Evolutionary conservation across 2,113 vertebrate species (phyloP), one percentile per base, ranked within the genome.

Genomic region (Nyctibius bracteatus): DNA sequence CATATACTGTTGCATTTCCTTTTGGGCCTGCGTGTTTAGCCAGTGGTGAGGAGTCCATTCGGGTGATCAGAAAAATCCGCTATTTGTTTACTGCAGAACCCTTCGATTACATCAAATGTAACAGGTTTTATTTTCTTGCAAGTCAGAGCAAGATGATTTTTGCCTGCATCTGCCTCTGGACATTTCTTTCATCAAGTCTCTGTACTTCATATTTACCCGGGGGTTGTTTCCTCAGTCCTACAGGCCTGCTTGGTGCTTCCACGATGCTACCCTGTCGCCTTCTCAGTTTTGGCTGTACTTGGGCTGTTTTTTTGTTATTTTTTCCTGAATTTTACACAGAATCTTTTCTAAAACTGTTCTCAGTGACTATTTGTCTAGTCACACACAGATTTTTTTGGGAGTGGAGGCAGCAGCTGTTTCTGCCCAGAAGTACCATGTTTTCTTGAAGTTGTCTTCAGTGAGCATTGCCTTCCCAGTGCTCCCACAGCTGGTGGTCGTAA

Each of bases 281-380:
- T 39, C 65, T 39, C 3, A 0, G 14, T 14, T 63, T 80, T 46
- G 37, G 33, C 33, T 8, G 5, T 46, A 33, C 37, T 49, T 1
- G 1, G 6, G 8, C 1, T 6, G 1, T 8, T 10, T 19, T 10
- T 19, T 28, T 28, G 8, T 28, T 63, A 5, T n/a, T 55, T 47
- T 28, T 46, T n/a, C 24, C 66, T 30, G 28, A 39, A 71, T 63
- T 72, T 88, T 3, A 1, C n/a, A 57, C 8, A n/a, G 24, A 72
- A 63, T 70, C 18, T 10, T 49, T 81, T 41, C 58, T n/a, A 23
- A 59, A 62, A 16, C 47, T 46, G 5, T 46, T 23, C 15, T 39
- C 6, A 1, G 27, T 62, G 46, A 82, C 23, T 15, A 21, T 54
- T 67, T 9, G 19, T 67, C 16, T 59, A 14, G 28, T 37, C 20